A percentile compares a stretch with the other conserved stretches of the same genome.
Evolutionary conservation across 2,797 vertebrate species (phyloP).

Genomic region (Trematomus bernacchii): DNA sequence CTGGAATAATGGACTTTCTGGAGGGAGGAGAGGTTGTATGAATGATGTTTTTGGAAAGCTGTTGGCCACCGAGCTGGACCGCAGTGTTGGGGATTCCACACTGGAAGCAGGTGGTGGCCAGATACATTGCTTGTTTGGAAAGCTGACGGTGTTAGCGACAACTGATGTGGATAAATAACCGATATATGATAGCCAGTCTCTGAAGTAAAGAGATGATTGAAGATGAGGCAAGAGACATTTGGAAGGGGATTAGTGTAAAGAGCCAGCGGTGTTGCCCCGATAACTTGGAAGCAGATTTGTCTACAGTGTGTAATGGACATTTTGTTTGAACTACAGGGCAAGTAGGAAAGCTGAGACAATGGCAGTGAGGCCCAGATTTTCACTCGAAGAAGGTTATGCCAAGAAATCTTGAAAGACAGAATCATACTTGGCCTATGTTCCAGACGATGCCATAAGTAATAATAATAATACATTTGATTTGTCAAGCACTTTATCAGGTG

Average conservation of each 20-base stretch:
- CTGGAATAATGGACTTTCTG: slow-evolving; percentile 37
- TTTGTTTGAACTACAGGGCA: neutral
- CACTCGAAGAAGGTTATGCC: slow-evolving; percentile 6
- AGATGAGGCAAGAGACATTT: slow-evolving; percentile 3
- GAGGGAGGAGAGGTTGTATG: slow-evolving; percentile 33
- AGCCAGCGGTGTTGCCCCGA: neutral
- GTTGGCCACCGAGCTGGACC: slow-evolving; percentile 6
- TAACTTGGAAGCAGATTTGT: neutral
- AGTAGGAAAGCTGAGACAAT: neutral
- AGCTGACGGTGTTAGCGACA: neutral
- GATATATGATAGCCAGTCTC: slow-evolving; percentile 4
- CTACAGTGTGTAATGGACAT: neutral
- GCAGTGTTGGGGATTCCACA: neutral
- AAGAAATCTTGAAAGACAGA: slow-evolving; percentile 10
- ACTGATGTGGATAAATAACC: slow-evolving; percentile 25
- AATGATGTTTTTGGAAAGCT: slow-evolving; percentile 17
- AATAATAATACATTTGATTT: no score
- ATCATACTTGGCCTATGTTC: neutral
- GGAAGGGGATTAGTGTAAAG: neutral
- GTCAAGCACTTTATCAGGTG: no score
- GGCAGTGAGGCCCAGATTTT: slow-evolving; percentile 7
- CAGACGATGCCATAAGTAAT: neutral
- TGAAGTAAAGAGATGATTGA: neutral
- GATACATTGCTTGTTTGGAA: slow-evolving; percentile 23
- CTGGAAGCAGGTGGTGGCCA: neutral